phyloP scores from a whole-genome alignment of 1,140 invertebrate species.

The Hesperophylax magnus region DNA sequence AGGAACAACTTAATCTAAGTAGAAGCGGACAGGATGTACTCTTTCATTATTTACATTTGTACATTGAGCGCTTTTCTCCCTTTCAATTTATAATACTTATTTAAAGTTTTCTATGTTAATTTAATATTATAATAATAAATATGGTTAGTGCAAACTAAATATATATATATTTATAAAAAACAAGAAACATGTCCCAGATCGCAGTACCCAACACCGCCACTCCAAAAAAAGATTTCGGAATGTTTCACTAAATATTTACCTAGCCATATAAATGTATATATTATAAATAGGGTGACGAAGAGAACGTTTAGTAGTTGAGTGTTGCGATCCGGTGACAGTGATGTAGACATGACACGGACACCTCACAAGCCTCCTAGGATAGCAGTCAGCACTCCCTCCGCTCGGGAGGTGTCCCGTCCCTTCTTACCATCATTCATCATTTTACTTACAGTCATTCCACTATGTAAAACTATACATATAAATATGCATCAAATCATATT shows the following conservation, averaged over 20 bases:
- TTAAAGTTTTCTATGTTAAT: conserved; percentile 62
- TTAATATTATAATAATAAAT: conserved; percentile 61
- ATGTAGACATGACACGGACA: not conserved
- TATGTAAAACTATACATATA: conserved; percentile 52
- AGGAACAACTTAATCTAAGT: conserved; percentile 71
- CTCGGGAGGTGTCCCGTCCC: too few relatives aligned
- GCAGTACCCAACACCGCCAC: conserved; percentile 39
- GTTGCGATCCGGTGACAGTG: conserved; percentile 6
- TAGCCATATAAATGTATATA: conserved; percentile 30
- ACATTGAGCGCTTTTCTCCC: conserved; percentile 70
- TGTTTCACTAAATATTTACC: conserved; percentile 55
- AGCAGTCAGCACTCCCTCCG: conserved; percentile 6
- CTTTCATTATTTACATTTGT: conserved; percentile 72
- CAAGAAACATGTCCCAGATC: conserved; percentile 50
- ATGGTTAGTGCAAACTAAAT: conserved; percentile 56
- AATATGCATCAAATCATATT: conserved; percentile 52
- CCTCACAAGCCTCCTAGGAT: conserved; percentile 12
- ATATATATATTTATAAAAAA: conserved; percentile 49
- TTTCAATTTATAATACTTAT: conserved; percentile 64
- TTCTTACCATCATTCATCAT: not conserved
- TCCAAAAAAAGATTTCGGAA: conserved; percentile 56
- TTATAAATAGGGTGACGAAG: conserved; percentile 41
- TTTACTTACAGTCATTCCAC: conserved; percentile 41
- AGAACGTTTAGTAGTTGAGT: conserved; percentile 27
- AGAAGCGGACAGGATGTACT: conserved; percentile 71